Evolutionary conservation across 2,888 invertebrate genomes (phyloP), one percentile per base, ranked within the genome.

Genomic region (Odiellus spinosus): DNA sequence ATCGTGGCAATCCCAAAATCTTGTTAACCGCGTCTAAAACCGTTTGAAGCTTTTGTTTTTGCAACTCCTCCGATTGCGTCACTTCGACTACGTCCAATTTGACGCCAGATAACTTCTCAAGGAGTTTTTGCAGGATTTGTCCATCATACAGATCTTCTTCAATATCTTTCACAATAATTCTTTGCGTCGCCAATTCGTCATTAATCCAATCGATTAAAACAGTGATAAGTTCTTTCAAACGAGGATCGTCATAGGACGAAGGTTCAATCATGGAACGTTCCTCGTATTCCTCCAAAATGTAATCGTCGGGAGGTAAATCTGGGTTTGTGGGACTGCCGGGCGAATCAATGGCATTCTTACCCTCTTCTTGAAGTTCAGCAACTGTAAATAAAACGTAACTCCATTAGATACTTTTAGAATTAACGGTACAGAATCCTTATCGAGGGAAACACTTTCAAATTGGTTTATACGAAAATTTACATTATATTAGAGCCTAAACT

Each of bases 121-220:
- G 67, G 3, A 80, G 64, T 64, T 79, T 79, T 59, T 80, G 79
- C 14, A 80, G 66, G 53, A 80, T 81, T 71, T 96, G 95, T 0
- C 96, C 96, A 72, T 98, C 96, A 67, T 91, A 98, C 55, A 98
- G 73, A 70, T 98, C 96, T 67, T 96, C 93, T 56, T 86, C 86
- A 41, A 98, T 78, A 53, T 90, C 81, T 67, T 95, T 87, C 0
- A 98, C 95, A 59, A 98, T 93, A 53, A 98, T 98, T 60, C 98
- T 74, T 60, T 96, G 88, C 55, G 82, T 77, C 0, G 95, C 93
- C 46, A 99, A 71, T 66, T 93, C 96, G 70, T 96, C 93, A 67
- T 98, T 98, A 46, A 99, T 85, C 98, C 98, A 98, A 59, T 95
- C 91, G 58, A 93, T 82, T 42, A 99, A 71, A 35, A 93, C 80